phyloP scores from a whole-genome alignment of 1,140 invertebrate species.

The Trichonephila clavata region DNA sequence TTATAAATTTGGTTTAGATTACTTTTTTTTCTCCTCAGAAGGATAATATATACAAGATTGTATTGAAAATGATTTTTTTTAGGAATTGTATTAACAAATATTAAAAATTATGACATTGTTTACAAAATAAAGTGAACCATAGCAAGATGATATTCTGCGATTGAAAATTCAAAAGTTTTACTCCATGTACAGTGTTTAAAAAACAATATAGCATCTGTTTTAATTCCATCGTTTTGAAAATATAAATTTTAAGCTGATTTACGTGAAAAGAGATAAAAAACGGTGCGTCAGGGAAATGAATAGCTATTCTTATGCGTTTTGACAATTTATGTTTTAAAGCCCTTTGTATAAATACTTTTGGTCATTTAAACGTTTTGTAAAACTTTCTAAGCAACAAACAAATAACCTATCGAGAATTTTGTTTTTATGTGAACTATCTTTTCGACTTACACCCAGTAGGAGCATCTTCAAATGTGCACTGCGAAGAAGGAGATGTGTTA shows the following conservation, averaged over 20 bases:
- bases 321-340: slow-evolving; percentile 62
- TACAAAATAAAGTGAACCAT: slow-evolving; percentile 57
- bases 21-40: not conserved
- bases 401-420: slow-evolving; percentile 61
- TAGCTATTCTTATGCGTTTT: slow-evolving; percentile 50
- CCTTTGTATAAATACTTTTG: slow-evolving; percentile 73
- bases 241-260: slow-evolving; percentile 51
- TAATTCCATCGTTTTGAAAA: slow-evolving; percentile 29
- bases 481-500: not conserved
- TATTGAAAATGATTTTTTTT: slow-evolving; percentile 47
- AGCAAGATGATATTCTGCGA: slow-evolving; percentile 49
- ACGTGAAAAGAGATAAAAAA: slow-evolving; percentile 61
- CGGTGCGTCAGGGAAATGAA: slow-evolving; percentile 65
- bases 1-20: slow-evolving; percentile 58
- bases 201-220: slow-evolving; percentile 30
- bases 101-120: slow-evolving; percentile 62
- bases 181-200: slow-evolving; percentile 58
- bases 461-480: slow-evolving; percentile 58
- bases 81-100: slow-evolving; percentile 62
- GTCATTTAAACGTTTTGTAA: slow-evolving; percentile 57
- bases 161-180: slow-evolving; percentile 51
- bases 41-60: slow-evolving; percentile 44
- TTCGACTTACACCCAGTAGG: slow-evolving; percentile 49
- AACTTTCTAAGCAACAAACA: slow-evolving; percentile 65
- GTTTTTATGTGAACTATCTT: slow-evolving; percentile 50